A percentile compares a stretch with the other conserved stretches of the same genome.
Conservation (phyloP, 2,113 vertebrate genomes). For the Mugil cephalus region DNA sequence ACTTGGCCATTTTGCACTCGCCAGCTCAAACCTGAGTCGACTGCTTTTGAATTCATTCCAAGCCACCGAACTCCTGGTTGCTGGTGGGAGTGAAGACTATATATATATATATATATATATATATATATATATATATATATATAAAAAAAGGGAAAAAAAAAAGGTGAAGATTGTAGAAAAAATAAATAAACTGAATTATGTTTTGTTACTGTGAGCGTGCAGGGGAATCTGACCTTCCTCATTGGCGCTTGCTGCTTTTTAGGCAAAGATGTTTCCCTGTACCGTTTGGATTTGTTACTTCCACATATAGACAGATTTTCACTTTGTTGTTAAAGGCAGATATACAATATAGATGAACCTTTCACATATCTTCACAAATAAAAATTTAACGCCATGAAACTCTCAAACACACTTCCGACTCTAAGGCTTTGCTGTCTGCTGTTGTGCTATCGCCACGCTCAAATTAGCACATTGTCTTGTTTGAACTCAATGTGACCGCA, state of each 20-base stretch:
- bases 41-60: background rate
- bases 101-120: no score
- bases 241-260: no score
- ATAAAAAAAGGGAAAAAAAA: no score
- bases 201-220: no score
- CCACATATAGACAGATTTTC: background rate
- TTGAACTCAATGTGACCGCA: conserved; percentile 15
- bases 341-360: no score
- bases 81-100: background rate
- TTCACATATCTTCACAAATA: background rate
- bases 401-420: background rate
- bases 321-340: no score
- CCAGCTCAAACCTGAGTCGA: conserved; percentile 5
- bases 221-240: no score
- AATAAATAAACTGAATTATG: no score
- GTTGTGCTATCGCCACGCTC: background rate
- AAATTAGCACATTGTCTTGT: background rate
- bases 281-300: no score
- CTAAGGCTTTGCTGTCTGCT: background rate
- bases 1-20: conserved; percentile 16
- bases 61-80: background rate
- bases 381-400: background rate
- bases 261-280: no score
- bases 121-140: no score
- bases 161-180: no score